Percentiles rank a stretch among this genome's conserved stretches.
Evolutionary conservation across 1,140 invertebrate species (phyloP).

Genomic region (Antheraea pernyi): DNA sequence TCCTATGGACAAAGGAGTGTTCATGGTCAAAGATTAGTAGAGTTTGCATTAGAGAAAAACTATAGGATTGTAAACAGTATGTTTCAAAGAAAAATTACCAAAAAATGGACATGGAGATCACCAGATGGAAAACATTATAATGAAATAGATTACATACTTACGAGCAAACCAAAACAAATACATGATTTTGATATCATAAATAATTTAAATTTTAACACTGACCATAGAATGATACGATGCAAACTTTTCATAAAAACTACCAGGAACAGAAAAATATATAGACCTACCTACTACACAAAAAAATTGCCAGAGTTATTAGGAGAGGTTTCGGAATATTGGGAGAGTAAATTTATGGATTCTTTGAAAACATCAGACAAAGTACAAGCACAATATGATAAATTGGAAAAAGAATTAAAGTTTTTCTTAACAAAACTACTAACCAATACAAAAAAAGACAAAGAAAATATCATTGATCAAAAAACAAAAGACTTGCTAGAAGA

Average conservation of each 20-base stretch:
- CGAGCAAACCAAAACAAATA: not conserved
- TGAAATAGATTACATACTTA: slow-evolving; percentile 5
- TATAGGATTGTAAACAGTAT: not conserved
- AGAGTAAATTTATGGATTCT: too few species aligned
- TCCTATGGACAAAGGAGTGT: not conserved
- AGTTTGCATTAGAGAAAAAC: not conserved
- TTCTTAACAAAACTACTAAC: not conserved
- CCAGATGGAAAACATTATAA: not conserved
- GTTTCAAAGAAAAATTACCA: not conserved
- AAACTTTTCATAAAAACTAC: too few species aligned
- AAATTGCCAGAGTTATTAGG: too few species aligned
- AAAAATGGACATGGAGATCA: slow-evolving; percentile 3
- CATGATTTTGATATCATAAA: not conserved
- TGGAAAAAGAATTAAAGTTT: not conserved
- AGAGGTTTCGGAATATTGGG: too few species aligned
- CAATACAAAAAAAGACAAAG: not conserved
- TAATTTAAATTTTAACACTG: too few species aligned
- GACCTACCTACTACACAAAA: too few species aligned
- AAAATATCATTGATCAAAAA: not conserved
- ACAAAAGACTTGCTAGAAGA: not conserved
- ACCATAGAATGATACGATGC: too few species aligned
- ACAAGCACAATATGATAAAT: not conserved
- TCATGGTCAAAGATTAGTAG: not conserved
- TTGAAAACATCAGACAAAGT: not conserved
- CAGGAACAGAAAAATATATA: too few species aligned